Evolutionary conservation across 2,888 invertebrate genomes (phyloP).

Genomic region (Tenodera sinensis): DNA sequence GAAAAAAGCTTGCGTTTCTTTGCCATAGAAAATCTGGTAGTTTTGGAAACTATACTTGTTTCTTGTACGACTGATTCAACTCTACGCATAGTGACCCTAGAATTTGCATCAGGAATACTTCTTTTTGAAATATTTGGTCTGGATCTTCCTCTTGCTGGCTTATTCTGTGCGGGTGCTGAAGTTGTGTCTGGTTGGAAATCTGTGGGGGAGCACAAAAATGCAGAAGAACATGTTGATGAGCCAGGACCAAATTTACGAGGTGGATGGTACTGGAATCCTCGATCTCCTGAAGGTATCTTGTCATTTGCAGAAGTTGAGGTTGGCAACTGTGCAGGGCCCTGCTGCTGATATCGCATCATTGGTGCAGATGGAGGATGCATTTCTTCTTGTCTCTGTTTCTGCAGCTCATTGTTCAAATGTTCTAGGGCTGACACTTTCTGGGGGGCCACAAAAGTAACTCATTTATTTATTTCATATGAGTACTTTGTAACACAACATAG

Average conservation of each 20-base stretch:
- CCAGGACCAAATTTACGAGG: neutral
- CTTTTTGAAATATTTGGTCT: neutral
- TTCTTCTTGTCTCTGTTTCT: neutral
- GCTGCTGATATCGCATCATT: neutral
- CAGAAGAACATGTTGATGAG: neutral
- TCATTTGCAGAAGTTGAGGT: neutral
- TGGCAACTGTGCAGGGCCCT: neutral
- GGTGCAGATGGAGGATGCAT: neutral
- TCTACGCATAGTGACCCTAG: no score
- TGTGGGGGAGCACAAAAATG: neutral
- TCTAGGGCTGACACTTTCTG: neutral
- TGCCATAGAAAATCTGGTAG: neutral
- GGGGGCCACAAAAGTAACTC: neutral
- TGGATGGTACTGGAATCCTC: neutral
- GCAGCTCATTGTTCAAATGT: neutral
- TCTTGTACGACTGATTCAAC: no score
- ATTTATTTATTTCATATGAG: neutral
- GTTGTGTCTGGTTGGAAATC: neutral
- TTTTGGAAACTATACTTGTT: neutral
- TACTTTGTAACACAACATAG: no score
- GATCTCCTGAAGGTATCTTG: neutral
- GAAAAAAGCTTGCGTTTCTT: conserved; percentile 3
- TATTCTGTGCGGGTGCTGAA: neutral
- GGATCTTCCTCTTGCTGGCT: neutral
- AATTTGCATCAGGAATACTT: neutral